Evolutionary conservation across 2,113 vertebrate genomes (phyloP), one percentile per base, ranked within the genome.

Genomic region (Campylomormyrus tamandua): DNA sequence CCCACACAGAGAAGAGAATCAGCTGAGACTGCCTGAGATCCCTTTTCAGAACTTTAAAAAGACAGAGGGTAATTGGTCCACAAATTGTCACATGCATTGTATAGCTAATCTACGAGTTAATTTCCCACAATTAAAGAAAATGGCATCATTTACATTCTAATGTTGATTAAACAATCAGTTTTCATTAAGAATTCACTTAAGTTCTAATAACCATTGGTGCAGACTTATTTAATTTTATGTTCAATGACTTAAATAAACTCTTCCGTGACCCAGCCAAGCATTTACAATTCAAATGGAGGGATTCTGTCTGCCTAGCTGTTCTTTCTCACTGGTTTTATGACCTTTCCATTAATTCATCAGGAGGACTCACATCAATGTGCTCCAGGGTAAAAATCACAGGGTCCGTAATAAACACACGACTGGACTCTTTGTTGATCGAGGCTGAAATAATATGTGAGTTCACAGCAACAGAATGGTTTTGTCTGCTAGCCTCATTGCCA

Each of bases 121-220:
- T 98, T 97, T 97, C 96, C 96, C 95, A 95, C 95, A 96, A 94
- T 95, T 95, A 97, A 97, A 97, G 96, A 97, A 96, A 97, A 97
- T 96, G 96, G 94, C 95, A 96, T 96, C 96, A 97, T 98, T 98
- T 98, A 97, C 97, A 97, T 98, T 97, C 97, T 96, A 96, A 96
- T 97, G 97, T 97, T 98, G 97, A 98, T 98, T 97, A 98, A 97
- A 96, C 96, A 98, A 98, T 98, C 97, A 98, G 96, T 97, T 98
- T 98, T 98, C 97, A 98, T 99, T 98, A 98, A 98, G 97, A 98
- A 97, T 98, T 98, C 97, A 96, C 96, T 98, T 97, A 97, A 96
- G 95, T 97, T 96, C 96, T 96, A 97, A 98, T 95, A 97, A 96
- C 96, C 95, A 97, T 95, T 95, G 96, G 96, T 96, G 96, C 95